Percentiles rank a stretch among this genome's conserved stretches.
Conservation (phyloP, 2,888 invertebrate genomes). For the Pyrrhia umbra region DNA sequence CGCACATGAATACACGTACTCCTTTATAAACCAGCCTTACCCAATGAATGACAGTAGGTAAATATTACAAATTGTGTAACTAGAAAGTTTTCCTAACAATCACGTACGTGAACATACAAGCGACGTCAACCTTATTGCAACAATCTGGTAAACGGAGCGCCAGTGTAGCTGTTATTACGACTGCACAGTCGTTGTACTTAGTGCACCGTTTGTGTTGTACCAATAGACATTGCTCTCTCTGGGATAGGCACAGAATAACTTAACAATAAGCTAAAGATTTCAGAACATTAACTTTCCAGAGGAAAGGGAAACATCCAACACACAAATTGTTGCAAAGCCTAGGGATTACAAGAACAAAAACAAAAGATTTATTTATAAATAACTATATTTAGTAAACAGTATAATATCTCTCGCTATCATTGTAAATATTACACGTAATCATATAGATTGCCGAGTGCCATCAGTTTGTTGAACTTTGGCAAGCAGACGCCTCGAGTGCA, state of each 20-base stretch:
- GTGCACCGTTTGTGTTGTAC: background rate
- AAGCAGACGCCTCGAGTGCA: conserved; percentile 43
- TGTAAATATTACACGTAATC: conserved; percentile 44
- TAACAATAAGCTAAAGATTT: no score
- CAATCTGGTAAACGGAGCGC: no score
- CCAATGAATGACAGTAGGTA: background rate
- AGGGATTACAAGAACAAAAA: background rate
- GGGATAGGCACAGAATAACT: no score
- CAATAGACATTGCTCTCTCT: no score
- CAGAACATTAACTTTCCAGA: no score
- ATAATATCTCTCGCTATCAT: conserved; percentile 47
- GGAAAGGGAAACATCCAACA: no score
- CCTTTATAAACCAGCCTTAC: background rate
- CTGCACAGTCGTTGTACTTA: no score
- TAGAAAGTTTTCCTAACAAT: conserved; percentile 16
- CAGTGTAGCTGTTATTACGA: no score
- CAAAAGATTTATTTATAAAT: conserved; percentile 49
- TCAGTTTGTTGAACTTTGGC: conserved; percentile 52
- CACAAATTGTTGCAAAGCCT: no score
- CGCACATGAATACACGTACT: no score
- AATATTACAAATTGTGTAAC: background rate
- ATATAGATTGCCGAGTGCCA: conserved; percentile 21
- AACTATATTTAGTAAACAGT: conserved; percentile 59
- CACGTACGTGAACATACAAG: background rate
- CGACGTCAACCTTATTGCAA: conserved; percentile 1